A percentile compares a stretch with the other conserved stretches of the same genome.
phyloP scores from a whole-genome alignment of 2,797 vertebrate genomes.

The Notolabrus celidotus region DNA sequence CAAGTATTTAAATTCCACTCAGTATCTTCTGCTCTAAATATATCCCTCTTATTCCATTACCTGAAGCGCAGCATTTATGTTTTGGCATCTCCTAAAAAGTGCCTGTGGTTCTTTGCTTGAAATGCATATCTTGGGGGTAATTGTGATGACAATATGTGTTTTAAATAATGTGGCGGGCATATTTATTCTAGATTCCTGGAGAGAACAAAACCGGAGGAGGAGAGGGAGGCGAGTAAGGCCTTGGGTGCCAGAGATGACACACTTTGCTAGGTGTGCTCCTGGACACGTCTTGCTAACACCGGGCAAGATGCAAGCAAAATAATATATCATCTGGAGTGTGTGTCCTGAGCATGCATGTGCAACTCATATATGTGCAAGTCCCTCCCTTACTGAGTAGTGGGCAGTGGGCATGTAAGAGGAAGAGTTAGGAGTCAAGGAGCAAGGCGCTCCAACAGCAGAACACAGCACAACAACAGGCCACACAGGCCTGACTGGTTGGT shows the following conservation, averaged over 20 bases:
- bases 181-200: constrained; percentile 76
- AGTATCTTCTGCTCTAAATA: constrained; percentile 60
- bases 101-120: constrained; percentile 70
- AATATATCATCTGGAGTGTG: constrained; percentile 22
- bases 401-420: not conserved
- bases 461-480: constrained; percentile 54
- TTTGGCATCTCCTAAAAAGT: constrained; percentile 71
- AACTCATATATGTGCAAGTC: constrained; percentile 4
- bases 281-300: constrained; percentile 58
- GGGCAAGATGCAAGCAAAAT: constrained; percentile 38
- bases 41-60: constrained; percentile 70
- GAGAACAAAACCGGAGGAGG: constrained; percentile 63
- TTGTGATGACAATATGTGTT: constrained; percentile 74
- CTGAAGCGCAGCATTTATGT: constrained; percentile 72
- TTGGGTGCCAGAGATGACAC: constrained; percentile 71
- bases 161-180: constrained; percentile 72
- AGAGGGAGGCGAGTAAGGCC: constrained; percentile 54
- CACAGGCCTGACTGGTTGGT: constrained; percentile 75
- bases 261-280: constrained; percentile 70
- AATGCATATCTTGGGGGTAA: constrained; percentile 77
- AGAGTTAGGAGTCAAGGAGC: constrained; percentile 36
- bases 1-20: constrained; percentile 55
- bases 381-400: constrained; percentile 2
- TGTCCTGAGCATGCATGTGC: not conserved
- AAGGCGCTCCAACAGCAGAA: constrained; percentile 23